Evolutionary conservation across 2,113 vertebrate species (phyloP), one percentile per base, ranked within the genome.

Genomic region (Pelusios castaneus): DNA sequence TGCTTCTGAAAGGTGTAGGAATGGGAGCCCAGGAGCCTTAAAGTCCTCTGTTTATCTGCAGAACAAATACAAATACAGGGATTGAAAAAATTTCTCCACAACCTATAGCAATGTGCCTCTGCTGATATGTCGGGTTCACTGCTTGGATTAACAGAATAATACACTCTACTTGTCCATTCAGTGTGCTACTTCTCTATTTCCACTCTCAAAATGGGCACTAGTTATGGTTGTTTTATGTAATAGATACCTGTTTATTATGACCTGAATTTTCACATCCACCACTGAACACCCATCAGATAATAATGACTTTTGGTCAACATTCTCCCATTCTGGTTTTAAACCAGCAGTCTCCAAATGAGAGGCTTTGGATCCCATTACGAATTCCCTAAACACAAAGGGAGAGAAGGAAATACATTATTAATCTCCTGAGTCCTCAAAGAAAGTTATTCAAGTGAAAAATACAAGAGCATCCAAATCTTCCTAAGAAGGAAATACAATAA

Each of bases 1-100:
- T 2, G 55, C 11, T 3, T 22, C 24, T 75, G 70, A 52, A 89
- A 38, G n/a, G 21, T 43, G 70, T 41, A 73, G 38, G 38, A 11
- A 73, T 41, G 41, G 41, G 8, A 5, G n/a, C 4, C 38, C 10
- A 0, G 0, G 22, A 11, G n/a, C 4, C 6, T 1, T 73, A 45
- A 16, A 63, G 5, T 14, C 10, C 14, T 22, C 38, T 22, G 29
- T 21, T 49, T 17, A 9, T n/a, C 41, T 67, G 4, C 17, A 38
- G 1, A 29, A n/a, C n/a, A n/a, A 2, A 3, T 56, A 41, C 1
- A 81, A 25, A 0, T 0, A 31, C 54, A 47, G 75, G 6, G 10
- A 5, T 3, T 4, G 4, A 12, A 88, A 45, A 24, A 47, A 47
- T 0, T 0, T 21, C 6, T 4, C 21, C 63, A 1, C 31, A 52